These are phyloP conservation scores for Oceanites oceanicus DNA, from an alignment of 2,113 vertebrate species.

Conservation along the genomic window DNA sequence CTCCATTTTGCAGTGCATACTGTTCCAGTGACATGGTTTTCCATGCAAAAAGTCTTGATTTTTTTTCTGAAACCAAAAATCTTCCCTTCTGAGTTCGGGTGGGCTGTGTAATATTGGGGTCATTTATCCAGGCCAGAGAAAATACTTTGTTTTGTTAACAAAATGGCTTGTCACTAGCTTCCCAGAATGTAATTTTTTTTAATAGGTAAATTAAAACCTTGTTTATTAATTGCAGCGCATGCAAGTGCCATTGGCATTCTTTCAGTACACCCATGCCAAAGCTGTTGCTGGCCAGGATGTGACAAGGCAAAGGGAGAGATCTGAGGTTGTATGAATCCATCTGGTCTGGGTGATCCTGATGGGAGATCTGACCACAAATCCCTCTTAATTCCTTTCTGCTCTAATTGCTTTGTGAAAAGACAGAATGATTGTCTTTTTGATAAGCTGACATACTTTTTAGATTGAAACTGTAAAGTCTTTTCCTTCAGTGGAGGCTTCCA, in stretches of 20 bases:
- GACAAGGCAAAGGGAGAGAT: not conserved
- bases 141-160: not conserved
- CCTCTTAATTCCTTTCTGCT: not conserved
- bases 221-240: not conserved
- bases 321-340: not conserved
- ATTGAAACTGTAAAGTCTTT: not conserved
- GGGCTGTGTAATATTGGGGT: not conserved
- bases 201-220: constrained; percentile 1
- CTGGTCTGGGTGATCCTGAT: not conserved
- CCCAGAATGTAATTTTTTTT: not conserved
- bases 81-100: not conserved
- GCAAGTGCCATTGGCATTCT: not conserved
- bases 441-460: not conserved
- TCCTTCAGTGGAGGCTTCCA: not conserved
- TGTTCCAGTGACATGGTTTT: constrained; percentile 10
- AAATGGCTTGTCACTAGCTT: constrained; percentile 1
- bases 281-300: not conserved
- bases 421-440: not conserved
- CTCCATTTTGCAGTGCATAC: not conserved
- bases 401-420: constrained; percentile 10
- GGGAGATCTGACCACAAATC: not conserved
- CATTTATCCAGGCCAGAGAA: not conserved
- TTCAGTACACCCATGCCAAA: not conserved
- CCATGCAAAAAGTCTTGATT: not conserved
- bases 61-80: not conserved